Evolutionary conservation across 2,113 vertebrate species (phyloP).

Genomic region (Clarias macrocephalus): DNA sequence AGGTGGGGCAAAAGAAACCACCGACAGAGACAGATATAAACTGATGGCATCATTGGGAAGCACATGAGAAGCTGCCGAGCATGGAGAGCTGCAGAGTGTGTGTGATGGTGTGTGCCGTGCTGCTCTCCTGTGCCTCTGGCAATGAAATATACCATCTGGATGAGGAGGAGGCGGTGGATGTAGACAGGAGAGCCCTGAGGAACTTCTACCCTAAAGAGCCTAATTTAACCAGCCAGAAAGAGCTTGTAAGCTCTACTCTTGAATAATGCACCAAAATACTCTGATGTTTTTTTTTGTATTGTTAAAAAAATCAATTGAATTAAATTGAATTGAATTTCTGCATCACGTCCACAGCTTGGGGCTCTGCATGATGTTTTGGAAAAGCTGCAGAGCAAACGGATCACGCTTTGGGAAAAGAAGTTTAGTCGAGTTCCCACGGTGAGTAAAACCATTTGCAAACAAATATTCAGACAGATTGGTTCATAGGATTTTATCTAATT

Average conservation of each 20-base stretch:
- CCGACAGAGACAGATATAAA: constrained; percentile 69
- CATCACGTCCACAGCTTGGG: constrained; percentile 66
- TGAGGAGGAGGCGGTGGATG: constrained; percentile 64
- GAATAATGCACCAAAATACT: not conserved
- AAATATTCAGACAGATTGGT: not conserved
- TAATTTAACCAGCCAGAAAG: constrained; percentile 77
- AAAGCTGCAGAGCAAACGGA: constrained; percentile 76
- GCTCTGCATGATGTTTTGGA: constrained; percentile 77
- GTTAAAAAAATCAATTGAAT: not conserved
- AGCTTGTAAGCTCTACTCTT: constrained; percentile 70
- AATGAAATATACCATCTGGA: constrained; percentile 62
- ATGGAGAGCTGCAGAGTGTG: constrained; percentile 72
- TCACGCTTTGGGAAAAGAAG: constrained; percentile 77
- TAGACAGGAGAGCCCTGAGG: constrained; percentile 73
- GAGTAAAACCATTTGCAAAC: constrained; percentile 31
- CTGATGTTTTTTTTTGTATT: not conserved
- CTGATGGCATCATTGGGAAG: constrained; percentile 50
- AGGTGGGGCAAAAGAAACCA: constrained; percentile 69
- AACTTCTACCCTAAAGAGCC: constrained; percentile 79
- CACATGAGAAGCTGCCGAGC: constrained; percentile 59
- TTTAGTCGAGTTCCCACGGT: constrained; percentile 80
- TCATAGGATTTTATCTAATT: not conserved
- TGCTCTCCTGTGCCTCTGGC: constrained; percentile 62
- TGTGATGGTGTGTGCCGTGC: constrained; percentile 65
- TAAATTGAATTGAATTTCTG: not conserved